Percentiles rank a stretch among this genome's conserved stretches.
Evolutionary conservation across 2,888 invertebrate genomes (phyloP).

Genomic region (Calameuta filiformis): DNA sequence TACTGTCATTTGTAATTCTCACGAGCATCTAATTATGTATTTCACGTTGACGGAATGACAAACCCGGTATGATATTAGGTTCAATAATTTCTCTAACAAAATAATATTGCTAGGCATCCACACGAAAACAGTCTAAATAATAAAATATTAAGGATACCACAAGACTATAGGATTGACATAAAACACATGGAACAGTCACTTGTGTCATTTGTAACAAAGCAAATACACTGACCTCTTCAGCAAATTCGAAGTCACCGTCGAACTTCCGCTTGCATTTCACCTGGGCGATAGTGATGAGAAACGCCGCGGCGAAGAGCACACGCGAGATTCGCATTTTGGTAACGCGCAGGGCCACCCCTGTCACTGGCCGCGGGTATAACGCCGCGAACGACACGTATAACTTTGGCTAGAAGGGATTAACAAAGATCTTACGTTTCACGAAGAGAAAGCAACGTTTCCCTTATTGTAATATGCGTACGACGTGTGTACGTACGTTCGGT

Average conservation of each 20-base stretch:
- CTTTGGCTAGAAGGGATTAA: not conserved
- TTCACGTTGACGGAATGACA: not conserved
- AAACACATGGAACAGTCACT: not conserved
- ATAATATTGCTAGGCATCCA: not conserved
- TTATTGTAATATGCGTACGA: not conserved
- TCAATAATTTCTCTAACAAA: not conserved
- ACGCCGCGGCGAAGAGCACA: slow-evolving; percentile 64
- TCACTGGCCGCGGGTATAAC: not conserved
- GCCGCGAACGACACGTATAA: not conserved
- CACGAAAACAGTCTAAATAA: not conserved
- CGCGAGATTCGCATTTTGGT: slow-evolving; percentile 65
- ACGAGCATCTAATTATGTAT: not conserved
- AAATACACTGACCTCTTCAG: slow-evolving; percentile 75
- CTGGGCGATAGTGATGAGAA: slow-evolving; percentile 63
- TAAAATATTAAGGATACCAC: not conserved
- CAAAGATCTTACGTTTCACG: not conserved
- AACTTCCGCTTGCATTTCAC: slow-evolving; percentile 77
- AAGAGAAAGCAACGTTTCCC: not conserved
- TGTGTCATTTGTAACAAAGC: not conserved
- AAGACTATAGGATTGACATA: not conserved
- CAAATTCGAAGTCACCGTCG: slow-evolving; percentile 83
- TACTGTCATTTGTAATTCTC: not conserved
- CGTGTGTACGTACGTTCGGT: not conserved
- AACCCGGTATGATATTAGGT: not conserved
- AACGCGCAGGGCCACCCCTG: slow-evolving; percentile 1